Conservation (phyloP, 2,797 vertebrate species). For the Rhadinocentrus ornatus region DNA sequence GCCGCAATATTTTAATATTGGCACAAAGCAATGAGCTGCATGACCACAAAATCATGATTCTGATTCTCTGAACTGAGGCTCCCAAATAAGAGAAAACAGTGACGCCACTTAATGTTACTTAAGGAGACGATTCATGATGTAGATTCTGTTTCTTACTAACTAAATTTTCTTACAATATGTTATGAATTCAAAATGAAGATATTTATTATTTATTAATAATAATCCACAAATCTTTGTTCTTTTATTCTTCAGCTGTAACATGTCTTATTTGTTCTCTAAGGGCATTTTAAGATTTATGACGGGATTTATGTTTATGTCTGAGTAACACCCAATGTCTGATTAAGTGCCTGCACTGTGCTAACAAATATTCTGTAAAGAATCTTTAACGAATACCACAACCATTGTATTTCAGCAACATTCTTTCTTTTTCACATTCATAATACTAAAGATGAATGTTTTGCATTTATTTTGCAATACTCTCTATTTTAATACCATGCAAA, state of each 20-base stretch:
- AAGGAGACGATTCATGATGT: not conserved
- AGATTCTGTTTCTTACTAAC: not conserved
- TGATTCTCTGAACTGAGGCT: conserved; percentile 8
- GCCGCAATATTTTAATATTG: conserved; percentile 74
- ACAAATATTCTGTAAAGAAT: not conserved
- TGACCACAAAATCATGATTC: conserved; percentile 21
- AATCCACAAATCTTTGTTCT: conserved; percentile 3
- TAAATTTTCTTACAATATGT: not conserved
- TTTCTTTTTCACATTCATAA: conserved; percentile 1
- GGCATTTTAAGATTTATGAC: not conserved
- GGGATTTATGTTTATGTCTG: not conserved
- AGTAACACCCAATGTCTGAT: not conserved
- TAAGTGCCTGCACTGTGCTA: not conserved
- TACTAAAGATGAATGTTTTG: not conserved
- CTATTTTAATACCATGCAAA: not conserved
- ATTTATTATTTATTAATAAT: not conserved
- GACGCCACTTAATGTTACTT: not conserved
- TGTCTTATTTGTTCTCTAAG: not conserved
- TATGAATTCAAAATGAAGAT: not conserved
- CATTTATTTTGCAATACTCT: not conserved
- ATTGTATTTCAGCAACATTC: not conserved
- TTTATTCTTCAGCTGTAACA: not conserved
- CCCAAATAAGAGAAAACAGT: not conserved
- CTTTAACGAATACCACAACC: not conserved
- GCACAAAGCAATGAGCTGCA: conserved; percentile 53